Percentiles rank a stretch among this genome's conserved stretches.
phyloP scores from a whole-genome alignment of 1,140 invertebrate genomes.

The Heterodera schachtii region DNA sequence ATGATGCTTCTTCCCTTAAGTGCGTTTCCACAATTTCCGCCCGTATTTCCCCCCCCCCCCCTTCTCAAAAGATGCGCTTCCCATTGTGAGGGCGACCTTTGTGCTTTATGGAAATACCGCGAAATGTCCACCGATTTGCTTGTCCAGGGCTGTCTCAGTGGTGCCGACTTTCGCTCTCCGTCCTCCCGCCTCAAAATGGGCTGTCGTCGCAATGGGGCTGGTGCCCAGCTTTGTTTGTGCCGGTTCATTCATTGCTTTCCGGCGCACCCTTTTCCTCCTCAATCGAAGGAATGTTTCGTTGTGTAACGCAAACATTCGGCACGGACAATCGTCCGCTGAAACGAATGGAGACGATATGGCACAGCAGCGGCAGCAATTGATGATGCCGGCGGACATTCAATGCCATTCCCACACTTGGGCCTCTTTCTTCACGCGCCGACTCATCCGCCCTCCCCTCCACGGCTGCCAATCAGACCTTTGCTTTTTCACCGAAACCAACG shows the following conservation, averaged over 20 bases:
- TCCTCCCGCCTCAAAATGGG: slow-evolving; percentile 27
- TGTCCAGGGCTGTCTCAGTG: slow-evolving; percentile 39
- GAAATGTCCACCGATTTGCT: slow-evolving; percentile 46
- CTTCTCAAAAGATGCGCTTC: slow-evolving; percentile 34
- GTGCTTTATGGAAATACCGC: slow-evolving; percentile 43
- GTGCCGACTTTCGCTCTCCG: background rate
- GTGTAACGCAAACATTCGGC: slow-evolving; percentile 11
- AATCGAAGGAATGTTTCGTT: background rate
- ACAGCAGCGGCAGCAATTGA: background rate
- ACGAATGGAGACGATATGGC: background rate
- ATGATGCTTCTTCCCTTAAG: background rate
- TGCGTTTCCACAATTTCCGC: background rate
- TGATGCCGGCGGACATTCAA: slow-evolving; percentile 2
- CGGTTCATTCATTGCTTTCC: slow-evolving; percentile 8
- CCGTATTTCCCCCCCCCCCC: slow-evolving; percentile 3
- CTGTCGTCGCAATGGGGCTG: slow-evolving; percentile 22
- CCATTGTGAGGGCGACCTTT: slow-evolving; percentile 45
- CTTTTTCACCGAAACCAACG: slow-evolving; percentile 39
- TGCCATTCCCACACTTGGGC: slow-evolving; percentile 26
- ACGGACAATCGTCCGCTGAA: slow-evolving; percentile 6
- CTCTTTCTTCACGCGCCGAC: slow-evolving; percentile 25
- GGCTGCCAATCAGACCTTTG: slow-evolving; percentile 34
- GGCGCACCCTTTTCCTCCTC: too few relatives aligned
- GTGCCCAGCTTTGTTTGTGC: slow-evolving; percentile 35
- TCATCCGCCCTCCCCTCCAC: slow-evolving; percentile 16